A percentile compares a stretch with the other conserved stretches of the same genome.
phyloP scores from a whole-genome alignment of 2,113 vertebrate genomes.

The Tylochromis polylepis region DNA sequence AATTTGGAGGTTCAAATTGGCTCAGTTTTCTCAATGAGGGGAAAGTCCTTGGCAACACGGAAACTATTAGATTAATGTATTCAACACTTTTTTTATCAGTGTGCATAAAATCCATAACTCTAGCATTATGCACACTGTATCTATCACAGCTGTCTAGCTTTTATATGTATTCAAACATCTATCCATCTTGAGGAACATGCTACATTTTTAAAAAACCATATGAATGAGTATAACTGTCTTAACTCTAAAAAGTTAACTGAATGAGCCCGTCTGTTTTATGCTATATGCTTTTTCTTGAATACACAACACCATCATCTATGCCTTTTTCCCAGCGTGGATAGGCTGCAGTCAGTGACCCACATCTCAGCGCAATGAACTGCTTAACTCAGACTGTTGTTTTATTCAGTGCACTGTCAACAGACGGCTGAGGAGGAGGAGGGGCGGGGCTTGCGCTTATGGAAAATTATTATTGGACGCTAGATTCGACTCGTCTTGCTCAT shows the following conservation, averaged over 20 bases:
- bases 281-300: background rate
- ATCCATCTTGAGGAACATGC: background rate
- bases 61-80: background rate
- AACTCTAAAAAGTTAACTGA: background rate
- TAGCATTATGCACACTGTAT: background rate
- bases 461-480: conserved; percentile 30
- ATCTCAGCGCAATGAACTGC: conserved; percentile 58
- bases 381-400: conserved; percentile 66
- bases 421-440: conserved; percentile 28
- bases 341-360: conserved; percentile 61
- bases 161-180: background rate
- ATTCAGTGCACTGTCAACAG: conserved; percentile 59
- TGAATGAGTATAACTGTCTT: background rate
- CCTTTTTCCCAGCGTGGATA: background rate
- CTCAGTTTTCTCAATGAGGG: background rate
- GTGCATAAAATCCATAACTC: background rate
- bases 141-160: conserved; percentile 4
- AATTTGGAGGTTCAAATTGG: background rate
- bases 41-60: background rate
- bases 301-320: background rate
- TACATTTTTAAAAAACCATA: background rate
- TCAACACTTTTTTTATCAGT: background rate
- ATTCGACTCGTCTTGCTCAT: background rate
- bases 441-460: background rate
- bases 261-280: background rate